These are phyloP conservation scores for Lepidocyrtoides sp. DNA, from an alignment of 2,888 invertebrate genomes.

Conservation along the genomic window DNA sequence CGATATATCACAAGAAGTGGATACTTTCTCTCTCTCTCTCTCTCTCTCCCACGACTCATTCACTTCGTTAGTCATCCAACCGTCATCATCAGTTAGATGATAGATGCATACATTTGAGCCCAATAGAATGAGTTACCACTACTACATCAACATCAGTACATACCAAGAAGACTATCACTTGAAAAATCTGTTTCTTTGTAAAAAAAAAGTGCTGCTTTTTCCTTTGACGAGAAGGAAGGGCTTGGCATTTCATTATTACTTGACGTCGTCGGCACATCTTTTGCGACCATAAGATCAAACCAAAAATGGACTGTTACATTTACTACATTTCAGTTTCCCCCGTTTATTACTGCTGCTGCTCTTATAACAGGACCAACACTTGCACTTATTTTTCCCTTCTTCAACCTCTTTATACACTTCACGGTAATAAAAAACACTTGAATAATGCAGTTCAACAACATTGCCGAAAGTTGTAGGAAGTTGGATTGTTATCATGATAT, in stretches of 20 bases:
- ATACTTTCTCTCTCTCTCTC: slow-evolving; percentile 19
- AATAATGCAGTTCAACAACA: neutral
- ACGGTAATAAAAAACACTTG: neutral
- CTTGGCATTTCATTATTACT: slow-evolving; percentile 4
- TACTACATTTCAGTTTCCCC: slow-evolving; percentile 24
- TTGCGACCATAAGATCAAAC: slow-evolving; percentile 6
- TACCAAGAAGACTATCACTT: neutral
- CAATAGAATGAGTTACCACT: neutral
- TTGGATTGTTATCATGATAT: neutral
- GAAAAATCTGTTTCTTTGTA: neutral
- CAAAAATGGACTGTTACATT: slow-evolving; percentile 19
- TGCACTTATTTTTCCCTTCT: neutral
- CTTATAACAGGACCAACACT: neutral
- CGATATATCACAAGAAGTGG: neutral
- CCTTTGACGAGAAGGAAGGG: neutral
- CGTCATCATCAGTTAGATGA: neutral
- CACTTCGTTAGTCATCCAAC: slow-evolving; percentile 14
- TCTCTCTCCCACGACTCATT: slow-evolving; percentile 30
- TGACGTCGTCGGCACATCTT: slow-evolving; percentile 37
- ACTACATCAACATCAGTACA: no score
- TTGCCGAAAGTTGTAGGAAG: slow-evolving; percentile 23
- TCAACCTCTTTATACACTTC: neutral
- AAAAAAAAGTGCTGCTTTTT: neutral
- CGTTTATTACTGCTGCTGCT: neutral
- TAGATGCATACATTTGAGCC: neutral